Evolutionary conservation across 2,888 invertebrate genomes (phyloP).

Genomic region (Crematogaster levior): DNA sequence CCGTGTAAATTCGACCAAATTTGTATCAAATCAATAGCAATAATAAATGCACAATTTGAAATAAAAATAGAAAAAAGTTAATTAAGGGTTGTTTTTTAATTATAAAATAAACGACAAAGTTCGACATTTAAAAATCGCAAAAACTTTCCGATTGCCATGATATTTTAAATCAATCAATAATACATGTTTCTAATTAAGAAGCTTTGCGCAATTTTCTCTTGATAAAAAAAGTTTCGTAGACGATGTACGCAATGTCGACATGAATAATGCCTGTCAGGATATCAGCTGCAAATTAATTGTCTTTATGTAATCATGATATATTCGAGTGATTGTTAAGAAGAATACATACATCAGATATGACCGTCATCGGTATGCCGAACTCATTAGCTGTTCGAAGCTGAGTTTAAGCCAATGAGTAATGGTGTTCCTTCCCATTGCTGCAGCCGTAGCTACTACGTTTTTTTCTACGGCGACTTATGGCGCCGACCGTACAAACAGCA

Average conservation of each 20-base stretch:
- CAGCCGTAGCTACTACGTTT: constrained; percentile 63
- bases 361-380: constrained; percentile 73
- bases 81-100: too few species aligned
- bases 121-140: too few species aligned
- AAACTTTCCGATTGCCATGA: too few species aligned
- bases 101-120: too few species aligned
- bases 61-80: too few species aligned
- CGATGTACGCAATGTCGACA: neutral
- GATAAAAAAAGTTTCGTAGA: neutral
- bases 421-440: constrained; percentile 60
- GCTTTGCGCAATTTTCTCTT: neutral
- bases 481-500: constrained; percentile 62
- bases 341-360: constrained; percentile 54
- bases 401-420: constrained; percentile 73
- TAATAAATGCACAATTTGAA: too few species aligned
- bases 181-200: neutral
- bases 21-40: too few species aligned
- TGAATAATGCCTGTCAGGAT: neutral
- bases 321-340: constrained; percentile 2
- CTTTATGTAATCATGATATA: constrained; percentile 31
- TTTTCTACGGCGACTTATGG: constrained; percentile 65
- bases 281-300: neutral
- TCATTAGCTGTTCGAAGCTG: constrained; percentile 74
- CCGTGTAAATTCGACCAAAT: too few species aligned
- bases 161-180: neutral